Evolutionary conservation across 2,888 invertebrate species (phyloP).

Genomic region (Cyclophora albipunctata): DNA sequence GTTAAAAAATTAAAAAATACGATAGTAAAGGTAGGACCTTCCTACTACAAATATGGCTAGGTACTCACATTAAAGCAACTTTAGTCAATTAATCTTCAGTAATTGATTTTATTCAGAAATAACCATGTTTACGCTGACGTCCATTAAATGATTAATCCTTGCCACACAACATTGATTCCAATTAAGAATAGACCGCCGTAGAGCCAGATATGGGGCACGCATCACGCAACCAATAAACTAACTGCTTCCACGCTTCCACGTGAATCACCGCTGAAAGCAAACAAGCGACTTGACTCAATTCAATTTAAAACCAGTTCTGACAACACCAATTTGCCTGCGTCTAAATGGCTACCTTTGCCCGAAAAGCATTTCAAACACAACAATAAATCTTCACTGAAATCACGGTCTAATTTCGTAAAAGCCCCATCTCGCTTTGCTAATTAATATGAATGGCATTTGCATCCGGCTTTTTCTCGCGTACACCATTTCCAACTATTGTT

Average conservation of each 20-base stretch:
- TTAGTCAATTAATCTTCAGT: no score
- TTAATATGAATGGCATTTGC: conserved; percentile 76
- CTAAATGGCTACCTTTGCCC: conserved; percentile 72
- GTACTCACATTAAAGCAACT: no score
- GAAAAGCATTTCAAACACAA: conserved; percentile 72
- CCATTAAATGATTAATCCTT: no score
- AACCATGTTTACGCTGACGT: no score
- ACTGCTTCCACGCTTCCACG: conserved; percentile 30
- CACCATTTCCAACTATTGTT: conserved; percentile 74
- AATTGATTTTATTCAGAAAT: no score
- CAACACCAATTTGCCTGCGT: conserved; percentile 66
- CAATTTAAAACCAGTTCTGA: conserved; percentile 64
- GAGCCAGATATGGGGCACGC: no score
- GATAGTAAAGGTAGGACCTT: no score
- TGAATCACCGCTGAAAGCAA: conserved; percentile 46
- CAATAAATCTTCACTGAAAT: conserved; percentile 74
- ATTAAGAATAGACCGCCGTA: no score
- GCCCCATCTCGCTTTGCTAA: conserved; percentile 75
- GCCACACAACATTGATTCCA: no score
- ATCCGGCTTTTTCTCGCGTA: conserved; percentile 74
- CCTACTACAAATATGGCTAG: no score
- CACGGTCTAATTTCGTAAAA: conserved; percentile 76
- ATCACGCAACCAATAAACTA: conserved; percentile 39
- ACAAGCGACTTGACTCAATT: conserved; percentile 61
- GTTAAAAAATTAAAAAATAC: no score